These are phyloP conservation scores for Nomada fucata DNA, from an alignment of 2,888 invertebrate species.

Conservation along the genomic window DNA sequence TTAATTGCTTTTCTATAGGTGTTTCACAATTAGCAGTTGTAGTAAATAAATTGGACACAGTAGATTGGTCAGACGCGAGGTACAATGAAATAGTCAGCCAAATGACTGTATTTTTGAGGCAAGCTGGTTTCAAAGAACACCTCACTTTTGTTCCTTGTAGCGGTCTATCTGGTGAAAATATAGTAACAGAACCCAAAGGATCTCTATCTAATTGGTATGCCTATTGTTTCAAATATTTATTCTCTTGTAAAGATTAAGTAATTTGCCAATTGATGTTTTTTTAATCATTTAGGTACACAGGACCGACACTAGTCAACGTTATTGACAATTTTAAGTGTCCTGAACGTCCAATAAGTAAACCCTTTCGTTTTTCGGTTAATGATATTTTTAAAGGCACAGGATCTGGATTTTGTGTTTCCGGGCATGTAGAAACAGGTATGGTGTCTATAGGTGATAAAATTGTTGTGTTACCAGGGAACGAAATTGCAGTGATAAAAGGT, in stretches of 20 bases:
- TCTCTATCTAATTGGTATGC: slow-evolving; percentile 87
- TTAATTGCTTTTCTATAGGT: slow-evolving; percentile 87
- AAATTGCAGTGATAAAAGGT: slow-evolving; percentile 92
- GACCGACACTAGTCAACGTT: slow-evolving; percentile 93
- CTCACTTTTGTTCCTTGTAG: slow-evolving; percentile 97
- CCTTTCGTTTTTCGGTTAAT: slow-evolving; percentile 95
- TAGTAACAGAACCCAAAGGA: slow-evolving; percentile 88
- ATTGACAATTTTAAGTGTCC: slow-evolving; percentile 95
- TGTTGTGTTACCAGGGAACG: slow-evolving; percentile 93
- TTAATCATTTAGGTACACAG: slow-evolving; percentile 88
- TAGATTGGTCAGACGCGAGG: slow-evolving; percentile 95
- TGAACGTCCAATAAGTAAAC: slow-evolving; percentile 93
- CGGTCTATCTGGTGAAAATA: slow-evolving; percentile 97
- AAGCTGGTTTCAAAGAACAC: slow-evolving; percentile 96
- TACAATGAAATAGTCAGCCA: slow-evolving; percentile 95
- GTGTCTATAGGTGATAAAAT: slow-evolving; percentile 94
- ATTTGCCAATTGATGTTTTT: slow-evolving; percentile 17
- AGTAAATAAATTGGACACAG: slow-evolving; percentile 98
- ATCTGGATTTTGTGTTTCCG: slow-evolving; percentile 95
- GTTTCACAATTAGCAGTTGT: slow-evolving; percentile 97
- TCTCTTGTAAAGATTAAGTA: not conserved
- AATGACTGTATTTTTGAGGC: slow-evolving; percentile 92
- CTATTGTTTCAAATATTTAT: slow-evolving; percentile 7
- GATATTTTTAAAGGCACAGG: slow-evolving; percentile 98
- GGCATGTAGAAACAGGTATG: slow-evolving; percentile 96